Evolutionary conservation across 2,888 invertebrate species (phyloP).

Genomic region (Papilio protenor): DNA sequence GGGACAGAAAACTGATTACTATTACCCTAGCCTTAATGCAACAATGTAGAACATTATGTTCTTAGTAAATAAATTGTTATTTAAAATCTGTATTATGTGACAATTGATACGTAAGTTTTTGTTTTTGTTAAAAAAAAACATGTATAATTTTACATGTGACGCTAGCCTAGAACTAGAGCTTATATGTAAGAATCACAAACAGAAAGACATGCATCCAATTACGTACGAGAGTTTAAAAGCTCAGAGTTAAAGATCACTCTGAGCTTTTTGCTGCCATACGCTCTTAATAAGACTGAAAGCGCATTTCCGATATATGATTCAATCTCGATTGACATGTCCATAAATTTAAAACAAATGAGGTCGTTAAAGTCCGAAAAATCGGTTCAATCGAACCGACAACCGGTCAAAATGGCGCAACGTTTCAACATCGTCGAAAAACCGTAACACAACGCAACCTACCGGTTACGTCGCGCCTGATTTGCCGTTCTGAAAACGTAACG

Average conservation of each 20-base stretch:
- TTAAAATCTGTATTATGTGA: no score
- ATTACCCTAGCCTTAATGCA: neutral
- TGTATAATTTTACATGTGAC: no score
- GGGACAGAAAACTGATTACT: neutral
- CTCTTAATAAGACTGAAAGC: neutral
- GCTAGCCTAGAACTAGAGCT: no score
- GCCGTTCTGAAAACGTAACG: slow-evolving; percentile 54
- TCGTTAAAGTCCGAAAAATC: slow-evolving; percentile 35
- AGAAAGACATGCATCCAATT: no score
- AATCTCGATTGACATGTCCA: neutral
- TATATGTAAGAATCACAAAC: no score
- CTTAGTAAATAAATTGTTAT: neutral
- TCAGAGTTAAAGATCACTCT: no score
- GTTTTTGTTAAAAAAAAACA: no score
- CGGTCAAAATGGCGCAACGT: slow-evolving; percentile 47
- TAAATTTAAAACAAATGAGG: slow-evolving; percentile 27
- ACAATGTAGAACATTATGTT: neutral
- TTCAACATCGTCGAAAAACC: slow-evolving; percentile 46
- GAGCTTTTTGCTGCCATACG: neutral
- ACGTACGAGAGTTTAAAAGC: no score
- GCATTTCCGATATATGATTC: neutral
- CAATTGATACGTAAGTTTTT: no score
- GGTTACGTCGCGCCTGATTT: slow-evolving; percentile 61
- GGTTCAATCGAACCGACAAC: slow-evolving; percentile 25
- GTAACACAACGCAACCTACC: slow-evolving; percentile 48